These are phyloP conservation scores for Crocodylus rhombifer DNA, from an alignment of 2,797 vertebrate genomes.

Conservation along the genomic window DNA sequence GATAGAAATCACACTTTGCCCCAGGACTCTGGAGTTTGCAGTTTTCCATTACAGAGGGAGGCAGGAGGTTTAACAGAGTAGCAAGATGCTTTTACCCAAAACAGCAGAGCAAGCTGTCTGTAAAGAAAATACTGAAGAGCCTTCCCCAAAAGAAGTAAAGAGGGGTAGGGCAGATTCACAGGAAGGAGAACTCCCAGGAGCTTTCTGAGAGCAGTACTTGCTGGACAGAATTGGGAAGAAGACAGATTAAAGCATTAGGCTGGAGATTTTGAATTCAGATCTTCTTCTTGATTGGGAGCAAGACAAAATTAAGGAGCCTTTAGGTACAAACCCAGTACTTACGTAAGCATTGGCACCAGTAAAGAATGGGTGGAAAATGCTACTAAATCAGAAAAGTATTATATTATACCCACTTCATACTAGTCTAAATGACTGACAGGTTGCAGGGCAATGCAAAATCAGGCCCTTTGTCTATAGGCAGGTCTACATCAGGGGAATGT, in stretches of 20 bases:
- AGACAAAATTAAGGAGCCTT: background rate
- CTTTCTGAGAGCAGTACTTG: background rate
- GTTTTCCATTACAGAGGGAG: accelerated
- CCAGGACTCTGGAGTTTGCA: background rate
- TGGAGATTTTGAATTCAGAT: background rate
- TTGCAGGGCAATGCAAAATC: background rate
- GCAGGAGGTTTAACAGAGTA: background rate
- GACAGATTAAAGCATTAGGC: background rate
- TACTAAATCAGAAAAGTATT: background rate
- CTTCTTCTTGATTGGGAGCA: background rate
- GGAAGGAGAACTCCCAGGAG: background rate
- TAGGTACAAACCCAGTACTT: background rate
- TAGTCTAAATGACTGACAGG: background rate
- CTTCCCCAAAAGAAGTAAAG: background rate
- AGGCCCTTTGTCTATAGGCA: background rate
- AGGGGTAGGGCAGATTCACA: background rate
- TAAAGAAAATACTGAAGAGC: background rate
- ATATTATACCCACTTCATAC: background rate
- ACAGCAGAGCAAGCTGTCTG: background rate
- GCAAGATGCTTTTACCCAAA: background rate
- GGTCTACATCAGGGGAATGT: background rate
- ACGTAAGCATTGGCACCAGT: background rate
- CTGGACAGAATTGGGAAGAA: background rate
- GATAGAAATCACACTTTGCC: background rate
- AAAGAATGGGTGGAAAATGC: background rate